Percentiles rank a stretch among this genome's conserved stretches.
Conservation (phyloP, 2,113 vertebrate species). For the Aptenodytes patagonicus region DNA sequence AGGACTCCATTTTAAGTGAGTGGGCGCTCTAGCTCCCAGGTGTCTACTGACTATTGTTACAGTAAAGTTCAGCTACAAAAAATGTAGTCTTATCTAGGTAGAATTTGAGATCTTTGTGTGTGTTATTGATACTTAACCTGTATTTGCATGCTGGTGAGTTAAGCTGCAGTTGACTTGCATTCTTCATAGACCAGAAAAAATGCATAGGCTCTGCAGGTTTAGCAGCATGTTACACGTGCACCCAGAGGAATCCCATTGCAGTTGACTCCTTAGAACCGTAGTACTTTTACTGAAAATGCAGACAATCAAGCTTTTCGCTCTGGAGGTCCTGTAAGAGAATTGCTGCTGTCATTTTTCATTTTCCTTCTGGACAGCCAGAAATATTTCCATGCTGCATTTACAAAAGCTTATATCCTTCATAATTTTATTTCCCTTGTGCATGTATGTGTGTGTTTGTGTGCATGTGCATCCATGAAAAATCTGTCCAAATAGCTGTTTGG, state of each 20-base stretch:
- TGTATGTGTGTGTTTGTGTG: fast-evolving
- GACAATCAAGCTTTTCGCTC: background rate
- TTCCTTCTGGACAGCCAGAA: background rate
- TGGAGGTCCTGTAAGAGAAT: background rate
- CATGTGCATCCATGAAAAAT: background rate
- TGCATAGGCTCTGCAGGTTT: background rate
- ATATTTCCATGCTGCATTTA: background rate
- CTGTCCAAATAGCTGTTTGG: background rate
- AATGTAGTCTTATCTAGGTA: background rate
- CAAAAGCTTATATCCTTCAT: background rate
- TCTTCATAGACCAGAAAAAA: background rate
- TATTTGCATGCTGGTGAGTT: background rate
- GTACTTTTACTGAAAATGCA: background rate
- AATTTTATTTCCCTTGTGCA: background rate
- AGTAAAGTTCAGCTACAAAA: background rate
- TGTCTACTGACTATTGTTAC: background rate
- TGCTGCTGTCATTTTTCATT: background rate
- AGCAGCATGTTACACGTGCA: fast-evolving
- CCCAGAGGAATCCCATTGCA: background rate
- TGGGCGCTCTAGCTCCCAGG: background rate
- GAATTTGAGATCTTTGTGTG: background rate
- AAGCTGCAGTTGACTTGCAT: background rate
- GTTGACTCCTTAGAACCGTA: fast-evolving
- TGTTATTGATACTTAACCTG: background rate
- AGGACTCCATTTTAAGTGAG: background rate